Base-by-base conservation (phyloP, 2,888 invertebrate species). In the Eucriotettix oculatus region DNA sequence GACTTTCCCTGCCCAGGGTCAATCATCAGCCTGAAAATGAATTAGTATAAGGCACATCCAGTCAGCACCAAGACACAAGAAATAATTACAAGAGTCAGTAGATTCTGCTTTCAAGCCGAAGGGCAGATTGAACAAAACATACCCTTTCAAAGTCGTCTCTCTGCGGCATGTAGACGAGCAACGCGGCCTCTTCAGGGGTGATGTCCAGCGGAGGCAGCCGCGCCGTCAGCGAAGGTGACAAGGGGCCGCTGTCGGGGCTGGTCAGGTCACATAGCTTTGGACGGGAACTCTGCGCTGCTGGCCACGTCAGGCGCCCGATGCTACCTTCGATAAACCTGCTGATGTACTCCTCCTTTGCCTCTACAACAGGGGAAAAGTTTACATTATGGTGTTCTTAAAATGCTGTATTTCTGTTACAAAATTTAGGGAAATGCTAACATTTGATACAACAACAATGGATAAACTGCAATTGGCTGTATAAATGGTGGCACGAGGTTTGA, bases 141-240 rank as follows among this genome's bases (percentile, higher is more conserved):
- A 90, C 90, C 73, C 90, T 82, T 77, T 96, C 96, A 78, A 94
- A 97, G 71, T 96, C 95, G 79, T 96, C 96, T 70, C 96, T 81
- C 70, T 91, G 88, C 3, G 95, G 90, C 90, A 94, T 94, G 70
- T 95, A 97, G 2, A 93, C 92, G 11, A 97, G 78, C 68, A 91
- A 86, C 44, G 85, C 78, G 43, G 94, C 91, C 75, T 97, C 94
- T 70, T 93, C 91, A 0, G 81, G 74, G 11, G 85, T 82, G 59
- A 91, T 83, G 67, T 93, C 91, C 41, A 90, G 72, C 1, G 91
- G 87, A 44, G 91, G 89, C 60, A 93, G 75, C 60, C 86, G 78
- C 1, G 85, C 81, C 62, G 83, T 79, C 40, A 83, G 76, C 64
- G 84, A 83, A 10, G 89, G 90, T 1, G 89, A 86, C 1, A 91